phyloP scores from a whole-genome alignment of 1,140 invertebrate genomes.

The Eufriesea mexicana region DNA sequence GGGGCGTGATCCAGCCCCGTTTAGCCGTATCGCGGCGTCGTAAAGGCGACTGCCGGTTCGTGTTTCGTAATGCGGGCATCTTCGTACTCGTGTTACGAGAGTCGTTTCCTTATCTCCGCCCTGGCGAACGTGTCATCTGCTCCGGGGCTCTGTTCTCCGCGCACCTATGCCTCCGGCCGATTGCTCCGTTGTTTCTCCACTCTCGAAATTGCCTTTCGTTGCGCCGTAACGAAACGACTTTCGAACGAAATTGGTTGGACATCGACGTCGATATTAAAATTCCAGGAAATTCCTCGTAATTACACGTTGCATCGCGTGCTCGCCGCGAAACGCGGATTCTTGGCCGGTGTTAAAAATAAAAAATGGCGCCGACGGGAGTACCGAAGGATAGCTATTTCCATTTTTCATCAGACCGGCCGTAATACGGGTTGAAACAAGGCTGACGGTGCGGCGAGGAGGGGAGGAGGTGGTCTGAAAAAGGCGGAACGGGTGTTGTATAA shows the following conservation, averaged over 20 bases:
- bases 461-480: conserved; percentile 51
- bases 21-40: conserved; percentile 67
- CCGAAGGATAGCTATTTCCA: conserved; percentile 77
- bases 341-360: conserved; percentile 55
- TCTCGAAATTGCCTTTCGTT: conserved; percentile 12
- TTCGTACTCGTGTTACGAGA: conserved; percentile 78
- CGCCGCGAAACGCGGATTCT: conserved; percentile 25
- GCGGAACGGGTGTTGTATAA: conserved; percentile 77
- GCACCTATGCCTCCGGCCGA: conserved; percentile 56
- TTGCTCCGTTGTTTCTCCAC: conserved; percentile 23
- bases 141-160: conserved; percentile 66
- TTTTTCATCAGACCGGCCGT: conserved; percentile 78
- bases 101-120: conserved; percentile 77
- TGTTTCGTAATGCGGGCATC: conserved; percentile 79
- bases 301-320: not conserved
- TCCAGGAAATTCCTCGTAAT: not conserved
- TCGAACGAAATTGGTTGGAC: not conserved
- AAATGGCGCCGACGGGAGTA: conserved; percentile 40
- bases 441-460: conserved; percentile 17
- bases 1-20: conserved; percentile 67
- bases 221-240: too few relatives aligned
- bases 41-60: conserved; percentile 76
- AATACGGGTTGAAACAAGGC: conserved; percentile 51
- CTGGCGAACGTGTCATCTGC: conserved; percentile 80
- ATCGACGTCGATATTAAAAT: not conserved